Conservation (phyloP, 1,140 invertebrate species). For the Adoxophyes honmai region DNA sequence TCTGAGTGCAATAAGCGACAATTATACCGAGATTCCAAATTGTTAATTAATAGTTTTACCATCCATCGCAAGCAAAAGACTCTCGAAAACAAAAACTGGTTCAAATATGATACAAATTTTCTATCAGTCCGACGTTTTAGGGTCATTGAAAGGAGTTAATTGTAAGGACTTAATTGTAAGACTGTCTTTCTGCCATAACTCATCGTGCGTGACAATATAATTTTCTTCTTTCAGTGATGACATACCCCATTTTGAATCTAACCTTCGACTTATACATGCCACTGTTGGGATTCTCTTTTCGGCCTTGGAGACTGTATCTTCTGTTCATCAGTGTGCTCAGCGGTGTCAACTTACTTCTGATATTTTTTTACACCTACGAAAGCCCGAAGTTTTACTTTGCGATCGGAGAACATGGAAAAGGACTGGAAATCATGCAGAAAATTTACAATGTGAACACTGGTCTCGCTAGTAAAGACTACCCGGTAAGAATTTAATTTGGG, state of each 20-base stretch:
- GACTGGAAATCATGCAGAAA: background rate
- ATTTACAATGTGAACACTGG: background rate
- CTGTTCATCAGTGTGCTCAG: background rate
- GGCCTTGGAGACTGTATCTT: background rate
- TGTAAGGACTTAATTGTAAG: no score
- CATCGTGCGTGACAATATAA: no score
- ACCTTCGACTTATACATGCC: background rate
- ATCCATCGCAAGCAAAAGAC: no score
- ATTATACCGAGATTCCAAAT: no score
- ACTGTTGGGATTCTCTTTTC: background rate
- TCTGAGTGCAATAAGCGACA: no score
- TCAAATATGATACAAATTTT: no score
- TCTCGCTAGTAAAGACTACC: background rate
- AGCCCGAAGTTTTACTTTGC: slow-evolving; percentile 1
- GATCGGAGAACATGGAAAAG: background rate
- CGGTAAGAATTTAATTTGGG: background rate
- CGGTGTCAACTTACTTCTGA: background rate
- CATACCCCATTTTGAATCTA: background rate
- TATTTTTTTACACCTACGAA: background rate
- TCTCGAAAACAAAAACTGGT: no score
- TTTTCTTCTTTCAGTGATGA: background rate
- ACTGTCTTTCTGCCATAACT: no score
- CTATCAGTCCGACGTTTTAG: no score
- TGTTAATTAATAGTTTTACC: no score
- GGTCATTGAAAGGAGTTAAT: no score